phyloP scores from a whole-genome alignment of 2,113 vertebrate genomes.

The Gallinago paraguaiae region DNA sequence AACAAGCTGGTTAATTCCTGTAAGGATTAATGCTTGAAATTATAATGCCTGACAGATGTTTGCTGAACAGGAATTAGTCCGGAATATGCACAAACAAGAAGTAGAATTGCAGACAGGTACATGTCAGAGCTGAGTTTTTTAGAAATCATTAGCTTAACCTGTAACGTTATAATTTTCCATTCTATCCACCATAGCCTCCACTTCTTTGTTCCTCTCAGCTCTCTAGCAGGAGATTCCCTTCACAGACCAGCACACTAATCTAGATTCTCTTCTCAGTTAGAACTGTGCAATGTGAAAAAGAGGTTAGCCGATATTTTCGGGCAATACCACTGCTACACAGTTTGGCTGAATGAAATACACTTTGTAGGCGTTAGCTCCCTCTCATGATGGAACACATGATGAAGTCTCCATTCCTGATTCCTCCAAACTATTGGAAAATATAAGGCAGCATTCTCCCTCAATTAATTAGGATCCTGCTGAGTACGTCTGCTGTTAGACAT shows the following conservation, averaged over 20 bases:
- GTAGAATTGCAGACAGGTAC: neutral
- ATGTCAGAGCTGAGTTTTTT: neutral
- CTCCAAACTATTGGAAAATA: neutral
- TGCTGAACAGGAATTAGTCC: slow-evolving; percentile 11
- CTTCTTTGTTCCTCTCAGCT: neutral
- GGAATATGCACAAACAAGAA: neutral
- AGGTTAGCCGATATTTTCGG: neutral
- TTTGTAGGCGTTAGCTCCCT: neutral
- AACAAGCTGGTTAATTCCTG: slow-evolving; percentile 52
- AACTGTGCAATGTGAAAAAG: neutral
- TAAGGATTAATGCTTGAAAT: slow-evolving; percentile 58
- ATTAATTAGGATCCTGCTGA: neutral
- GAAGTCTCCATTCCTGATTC: neutral
- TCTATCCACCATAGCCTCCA: neutral
- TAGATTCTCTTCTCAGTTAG: neutral
- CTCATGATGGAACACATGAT: neutral
- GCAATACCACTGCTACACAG: neutral
- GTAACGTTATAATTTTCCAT: neutral
- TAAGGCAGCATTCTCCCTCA: neutral
- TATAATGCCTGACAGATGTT: slow-evolving; percentile 32
- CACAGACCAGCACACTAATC: neutral
- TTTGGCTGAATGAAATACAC: neutral
- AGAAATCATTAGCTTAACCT: neutral
- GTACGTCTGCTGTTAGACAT: neutral
- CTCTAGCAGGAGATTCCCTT: neutral